phyloP scores from a whole-genome alignment of 2,888 invertebrate genomes.

The Alentia gelatinosa region DNA sequence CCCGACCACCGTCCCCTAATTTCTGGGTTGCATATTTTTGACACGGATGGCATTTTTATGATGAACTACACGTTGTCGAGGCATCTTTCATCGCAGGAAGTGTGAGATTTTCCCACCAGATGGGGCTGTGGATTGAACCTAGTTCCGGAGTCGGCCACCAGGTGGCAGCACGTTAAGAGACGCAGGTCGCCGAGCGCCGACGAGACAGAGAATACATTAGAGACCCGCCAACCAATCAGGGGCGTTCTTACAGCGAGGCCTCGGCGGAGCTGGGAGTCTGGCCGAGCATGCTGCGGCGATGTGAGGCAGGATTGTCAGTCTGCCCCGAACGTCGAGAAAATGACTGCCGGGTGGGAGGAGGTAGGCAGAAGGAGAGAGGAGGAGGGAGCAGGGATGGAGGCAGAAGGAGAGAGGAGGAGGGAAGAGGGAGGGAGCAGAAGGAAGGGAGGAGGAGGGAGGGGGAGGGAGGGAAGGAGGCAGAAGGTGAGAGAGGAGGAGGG shows the following conservation, averaged over 20 bases:
- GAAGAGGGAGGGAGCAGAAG: not conserved
- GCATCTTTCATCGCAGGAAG: too few species aligned
- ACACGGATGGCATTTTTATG: too few species aligned
- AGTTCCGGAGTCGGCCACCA: not conserved
- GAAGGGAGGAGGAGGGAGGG: not conserved
- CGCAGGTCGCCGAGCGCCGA: not conserved
- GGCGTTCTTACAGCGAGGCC: not conserved
- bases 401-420: not conserved
- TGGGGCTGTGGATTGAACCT: not conserved
- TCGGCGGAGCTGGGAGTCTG: too few species aligned
- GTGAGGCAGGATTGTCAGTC: too few species aligned
- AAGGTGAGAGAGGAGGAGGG: not conserved
- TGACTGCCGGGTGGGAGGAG: too few species aligned
- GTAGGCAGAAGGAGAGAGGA: too few species aligned
- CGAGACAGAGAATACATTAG: not conserved
- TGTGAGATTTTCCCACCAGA: not conserved
- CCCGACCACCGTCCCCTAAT: too few species aligned
- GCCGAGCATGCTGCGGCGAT: too few species aligned
- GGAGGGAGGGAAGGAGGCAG: not conserved
- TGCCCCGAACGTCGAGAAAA: too few species aligned
- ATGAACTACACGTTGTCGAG: too few species aligned
- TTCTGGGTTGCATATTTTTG: too few species aligned
- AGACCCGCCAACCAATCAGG: not conserved
- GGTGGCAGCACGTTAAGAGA: slow-evolving; percentile 21
- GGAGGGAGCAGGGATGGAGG: not conserved